Base-by-base conservation (phyloP, 2,113 vertebrate genomes). In the Anas platyrhynchos region DNA sequence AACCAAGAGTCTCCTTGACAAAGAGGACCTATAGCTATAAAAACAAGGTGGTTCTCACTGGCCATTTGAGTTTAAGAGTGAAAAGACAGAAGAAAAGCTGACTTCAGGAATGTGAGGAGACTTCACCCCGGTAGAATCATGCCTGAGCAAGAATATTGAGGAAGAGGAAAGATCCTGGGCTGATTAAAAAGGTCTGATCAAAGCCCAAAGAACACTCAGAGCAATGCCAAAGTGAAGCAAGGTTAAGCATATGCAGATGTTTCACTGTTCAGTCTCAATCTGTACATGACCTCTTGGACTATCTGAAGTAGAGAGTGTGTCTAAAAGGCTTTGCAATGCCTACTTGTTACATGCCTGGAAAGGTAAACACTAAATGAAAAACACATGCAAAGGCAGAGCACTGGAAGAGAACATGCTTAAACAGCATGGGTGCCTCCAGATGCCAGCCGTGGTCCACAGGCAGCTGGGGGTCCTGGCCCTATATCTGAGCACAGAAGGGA, bases 171-270 rank as follows among this genome's bases (percentile, higher is more conserved):
- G 81, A 95, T 59, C 71, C 55, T 62, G 36, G 36, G 63, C 71
- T 87, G 59, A 92, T 91, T 95, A 80, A 91, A 94, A 91, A 85
- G 75, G 31, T 69, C 81, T 97, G 91, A 96, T 95, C 95, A 97
- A 95, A 96, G 92, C 92, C 43, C 48, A 79, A 44, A 83, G 62
- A 95, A 55, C 94, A 95, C 87, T 92, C 91, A 91, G 81, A 91
- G 78, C 71, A 85, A 89, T 83, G 87, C 26, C 84, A 85, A 54
- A 94, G 66, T 66, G 77, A 92, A 92, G 54, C 77, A 92, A 85
- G 86, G 91, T 91, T 96, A 96, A 96, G 54, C 6, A 0, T 27
- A 85, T 82, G 81, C 94, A 96, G 89, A 94, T 95, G 93, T 94
- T 93, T 85, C 71, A 82, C 89, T 91, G 89, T 41, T 95, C 62